Evolutionary conservation across 2,113 vertebrate genomes (phyloP).

Genomic region (Petrocephalus zakoni): DNA sequence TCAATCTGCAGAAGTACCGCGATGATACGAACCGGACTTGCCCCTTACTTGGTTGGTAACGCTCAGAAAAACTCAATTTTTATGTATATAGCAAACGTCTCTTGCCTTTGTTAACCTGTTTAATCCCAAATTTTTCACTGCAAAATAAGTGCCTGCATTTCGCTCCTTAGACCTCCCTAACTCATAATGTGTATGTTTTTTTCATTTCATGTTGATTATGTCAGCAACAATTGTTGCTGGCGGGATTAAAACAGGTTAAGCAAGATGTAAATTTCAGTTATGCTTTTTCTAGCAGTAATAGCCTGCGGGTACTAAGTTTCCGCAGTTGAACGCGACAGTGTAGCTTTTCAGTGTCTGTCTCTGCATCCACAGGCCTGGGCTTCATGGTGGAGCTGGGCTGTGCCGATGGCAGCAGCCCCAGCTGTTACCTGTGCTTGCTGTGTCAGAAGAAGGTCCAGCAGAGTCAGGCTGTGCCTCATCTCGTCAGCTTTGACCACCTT

Average conservation of each 20-base stretch:
- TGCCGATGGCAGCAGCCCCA: background rate
- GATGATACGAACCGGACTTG: conserved; percentile 29
- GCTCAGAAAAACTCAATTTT: background rate
- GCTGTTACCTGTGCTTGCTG: conserved; percentile 47
- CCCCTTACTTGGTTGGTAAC: conserved; percentile 49
- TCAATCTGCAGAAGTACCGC: conserved; percentile 34
- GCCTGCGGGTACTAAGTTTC: background rate
- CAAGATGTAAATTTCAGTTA: background rate
- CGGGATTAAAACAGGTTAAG: background rate
- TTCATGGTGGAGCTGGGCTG: conserved; percentile 46
- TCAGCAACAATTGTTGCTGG: too few species aligned
- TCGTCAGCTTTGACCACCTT: conserved; percentile 55
- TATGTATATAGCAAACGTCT: background rate
- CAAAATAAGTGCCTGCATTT: too few species aligned
- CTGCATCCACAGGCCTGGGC: conserved; percentile 40
- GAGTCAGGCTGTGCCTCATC: conserved; percentile 41
- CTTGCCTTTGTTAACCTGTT: background rate
- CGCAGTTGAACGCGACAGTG: background rate
- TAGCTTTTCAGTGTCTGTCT: background rate
- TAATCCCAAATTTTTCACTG: too few species aligned
- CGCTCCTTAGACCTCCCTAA: too few species aligned
- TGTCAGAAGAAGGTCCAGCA: conserved; percentile 32
- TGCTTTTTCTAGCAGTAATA: background rate
- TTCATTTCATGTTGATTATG: too few species aligned
- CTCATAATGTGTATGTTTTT: too few species aligned